A percentile compares a stretch with the other conserved stretches of the same genome.
Evolutionary conservation across 2,113 vertebrate species (phyloP).

Genomic region (Ahaetulla prasina): DNA sequence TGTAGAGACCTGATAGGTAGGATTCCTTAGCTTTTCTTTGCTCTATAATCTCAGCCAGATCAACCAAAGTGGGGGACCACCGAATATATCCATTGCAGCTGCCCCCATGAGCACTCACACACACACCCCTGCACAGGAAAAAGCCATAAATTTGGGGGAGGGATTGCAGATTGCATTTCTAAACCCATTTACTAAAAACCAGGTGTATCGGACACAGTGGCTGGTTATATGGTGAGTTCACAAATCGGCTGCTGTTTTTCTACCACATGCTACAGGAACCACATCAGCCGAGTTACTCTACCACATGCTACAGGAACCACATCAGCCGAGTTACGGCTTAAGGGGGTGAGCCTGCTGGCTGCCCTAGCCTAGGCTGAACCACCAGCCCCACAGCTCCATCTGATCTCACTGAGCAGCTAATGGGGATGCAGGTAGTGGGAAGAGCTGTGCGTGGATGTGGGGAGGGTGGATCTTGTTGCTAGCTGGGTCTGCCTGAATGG

Average conservation of each 20-base stretch:
- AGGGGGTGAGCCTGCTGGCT: neutral
- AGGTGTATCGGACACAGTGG: neutral
- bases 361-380: neutral
- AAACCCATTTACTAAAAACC: neutral
- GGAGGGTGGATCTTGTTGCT: neutral
- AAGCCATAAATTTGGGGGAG: neutral
- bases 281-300: too few relatives aligned
- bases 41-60: neutral
- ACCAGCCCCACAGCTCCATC: neutral
- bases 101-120: neutral
- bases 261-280: neutral
- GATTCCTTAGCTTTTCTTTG: neutral
- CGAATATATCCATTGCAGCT: too few relatives aligned
- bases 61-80: neutral
- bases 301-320: neutral
- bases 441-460: neutral
- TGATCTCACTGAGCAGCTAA: neutral
- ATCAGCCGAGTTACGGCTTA: neutral
- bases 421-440: neutral
- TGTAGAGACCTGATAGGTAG: neutral
- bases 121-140: accelerated
- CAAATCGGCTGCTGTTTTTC: neutral
- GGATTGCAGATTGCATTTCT: neutral
- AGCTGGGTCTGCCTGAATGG: neutral
- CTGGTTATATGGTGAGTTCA: neutral